phyloP scores from a whole-genome alignment of 2,888 invertebrate genomes.

The Dusona sp. region DNA sequence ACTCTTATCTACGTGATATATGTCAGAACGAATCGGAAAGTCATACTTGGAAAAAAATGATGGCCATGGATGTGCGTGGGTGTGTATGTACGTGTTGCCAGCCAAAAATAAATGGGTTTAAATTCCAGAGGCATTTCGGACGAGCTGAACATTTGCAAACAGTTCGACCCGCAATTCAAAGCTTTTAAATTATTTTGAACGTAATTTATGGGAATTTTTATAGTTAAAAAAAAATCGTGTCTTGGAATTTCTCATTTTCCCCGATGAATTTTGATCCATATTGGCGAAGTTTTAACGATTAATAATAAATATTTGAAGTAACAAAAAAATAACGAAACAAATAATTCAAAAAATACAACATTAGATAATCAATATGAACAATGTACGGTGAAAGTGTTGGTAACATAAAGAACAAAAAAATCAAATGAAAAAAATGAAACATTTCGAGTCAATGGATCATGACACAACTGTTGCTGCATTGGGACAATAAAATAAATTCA shows the following conservation, averaged over 20 bases:
- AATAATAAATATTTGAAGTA: background rate
- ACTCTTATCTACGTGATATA: background rate
- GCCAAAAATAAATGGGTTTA: slow-evolving; percentile 15
- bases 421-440: background rate
- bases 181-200: background rate
- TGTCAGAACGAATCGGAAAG: background rate
- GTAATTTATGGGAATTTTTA: background rate
- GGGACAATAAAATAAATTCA: background rate
- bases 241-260: background rate
- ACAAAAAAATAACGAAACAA: background rate
- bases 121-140: slow-evolving; percentile 21
- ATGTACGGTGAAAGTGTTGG: too few species aligned
- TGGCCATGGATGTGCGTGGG: slow-evolving; percentile 4
- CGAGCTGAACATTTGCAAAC: background rate
- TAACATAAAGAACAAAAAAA: background rate
- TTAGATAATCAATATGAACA: background rate
- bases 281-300: background rate
- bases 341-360: background rate
- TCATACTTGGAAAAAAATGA: slow-evolving; percentile 6
- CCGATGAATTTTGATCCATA: background rate
- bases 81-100: background rate
- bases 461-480: background rate
- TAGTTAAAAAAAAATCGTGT: background rate
- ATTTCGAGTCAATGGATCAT: background rate
- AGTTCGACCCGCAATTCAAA: background rate